Evolutionary conservation across 1,140 invertebrate genomes (phyloP).

Genomic region (Schlechtendalia chinensis): DNA sequence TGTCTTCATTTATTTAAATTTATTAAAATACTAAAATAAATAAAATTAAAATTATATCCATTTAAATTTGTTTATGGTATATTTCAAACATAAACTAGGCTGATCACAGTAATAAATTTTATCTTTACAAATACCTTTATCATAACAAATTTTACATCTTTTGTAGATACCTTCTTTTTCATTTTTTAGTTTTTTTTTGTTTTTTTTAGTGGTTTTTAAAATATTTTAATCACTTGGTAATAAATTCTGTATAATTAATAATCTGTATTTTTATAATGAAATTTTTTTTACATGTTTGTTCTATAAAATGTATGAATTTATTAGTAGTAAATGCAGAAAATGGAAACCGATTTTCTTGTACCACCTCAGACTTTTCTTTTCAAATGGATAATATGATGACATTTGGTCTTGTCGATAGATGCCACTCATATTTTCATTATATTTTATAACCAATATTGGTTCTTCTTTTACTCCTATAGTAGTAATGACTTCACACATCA

Average conservation of each 20-base stretch:
- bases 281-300: slow-evolving; percentile 38
- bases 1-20: too few species aligned
- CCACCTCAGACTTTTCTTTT: slow-evolving; percentile 47
- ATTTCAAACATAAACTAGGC: not conserved
- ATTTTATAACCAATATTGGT: slow-evolving; percentile 47
- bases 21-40: too few species aligned
- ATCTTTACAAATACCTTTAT: not conserved
- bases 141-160: not conserved
- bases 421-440: slow-evolving; percentile 51
- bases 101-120: not conserved
- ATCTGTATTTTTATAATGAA: slow-evolving; percentile 45
- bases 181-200: slow-evolving; percentile 22
- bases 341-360: slow-evolving; percentile 50
- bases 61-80: not conserved
- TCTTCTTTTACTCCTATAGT: slow-evolving; percentile 34
- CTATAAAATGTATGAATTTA: slow-evolving; percentile 39
- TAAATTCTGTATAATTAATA: slow-evolving; percentile 38
- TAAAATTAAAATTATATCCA: too few species aligned
- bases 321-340: slow-evolving; percentile 40
- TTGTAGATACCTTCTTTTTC: slow-evolving; percentile 4
- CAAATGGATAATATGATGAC: slow-evolving; percentile 43
- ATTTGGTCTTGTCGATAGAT: slow-evolving; percentile 20
- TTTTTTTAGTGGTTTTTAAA: not conserved
- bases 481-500: slow-evolving; percentile 4
- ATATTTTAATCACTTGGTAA: slow-evolving; percentile 1